A percentile compares a stretch with the other conserved stretches of the same genome.
These are phyloP conservation scores for Loripinus fragilis DNA, from an alignment of 2,888 invertebrate species.

Conservation along the genomic window DNA sequence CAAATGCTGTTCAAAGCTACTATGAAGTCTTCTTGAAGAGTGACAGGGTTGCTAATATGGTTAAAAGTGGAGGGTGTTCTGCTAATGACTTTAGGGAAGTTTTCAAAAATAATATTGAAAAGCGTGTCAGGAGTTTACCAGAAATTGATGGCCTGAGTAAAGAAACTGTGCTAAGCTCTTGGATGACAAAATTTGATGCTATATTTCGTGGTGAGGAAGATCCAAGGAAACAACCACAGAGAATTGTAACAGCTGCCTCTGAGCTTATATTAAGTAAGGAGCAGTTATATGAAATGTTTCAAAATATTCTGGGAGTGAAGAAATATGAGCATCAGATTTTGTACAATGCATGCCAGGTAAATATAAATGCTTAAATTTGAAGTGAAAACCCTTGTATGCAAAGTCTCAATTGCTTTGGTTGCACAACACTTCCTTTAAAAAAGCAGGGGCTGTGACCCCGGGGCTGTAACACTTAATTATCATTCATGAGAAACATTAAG, in stretches of 20 bases:
- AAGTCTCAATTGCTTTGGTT: no score
- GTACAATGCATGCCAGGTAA: slow-evolving; percentile 98
- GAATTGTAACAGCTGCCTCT: slow-evolving; percentile 84
- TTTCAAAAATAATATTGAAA: slow-evolving; percentile 98
- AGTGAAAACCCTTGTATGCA: no score
- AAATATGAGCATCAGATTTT: slow-evolving; percentile 99
- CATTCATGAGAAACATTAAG: no score
- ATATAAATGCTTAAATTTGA: slow-evolving; percentile 1
- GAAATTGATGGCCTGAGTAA: slow-evolving; percentile 99
- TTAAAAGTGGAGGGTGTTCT: slow-evolving; percentile 98
- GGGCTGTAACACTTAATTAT: no score
- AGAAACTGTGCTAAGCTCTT: slow-evolving; percentile 98
- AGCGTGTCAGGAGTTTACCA: slow-evolving; percentile 97
- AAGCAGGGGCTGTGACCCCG: no score
- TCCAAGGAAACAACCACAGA: slow-evolving; percentile 86
- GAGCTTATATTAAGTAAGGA: slow-evolving; percentile 99
- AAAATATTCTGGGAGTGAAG: slow-evolving; percentile 98
- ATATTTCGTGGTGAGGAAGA: slow-evolving; percentile 89
- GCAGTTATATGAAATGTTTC: slow-evolving; percentile 99
- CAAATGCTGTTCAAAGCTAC: slow-evolving; percentile 97
- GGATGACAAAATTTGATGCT: slow-evolving; percentile 99
- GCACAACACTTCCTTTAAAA: no score
- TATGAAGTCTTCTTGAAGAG: slow-evolving; percentile 95
- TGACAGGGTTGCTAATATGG: slow-evolving; percentile 98
- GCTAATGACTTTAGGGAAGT: slow-evolving; percentile 99